These are phyloP conservation scores for Gibbula magus DNA, from an alignment of 2,888 invertebrate species.

Conservation along the genomic window DNA sequence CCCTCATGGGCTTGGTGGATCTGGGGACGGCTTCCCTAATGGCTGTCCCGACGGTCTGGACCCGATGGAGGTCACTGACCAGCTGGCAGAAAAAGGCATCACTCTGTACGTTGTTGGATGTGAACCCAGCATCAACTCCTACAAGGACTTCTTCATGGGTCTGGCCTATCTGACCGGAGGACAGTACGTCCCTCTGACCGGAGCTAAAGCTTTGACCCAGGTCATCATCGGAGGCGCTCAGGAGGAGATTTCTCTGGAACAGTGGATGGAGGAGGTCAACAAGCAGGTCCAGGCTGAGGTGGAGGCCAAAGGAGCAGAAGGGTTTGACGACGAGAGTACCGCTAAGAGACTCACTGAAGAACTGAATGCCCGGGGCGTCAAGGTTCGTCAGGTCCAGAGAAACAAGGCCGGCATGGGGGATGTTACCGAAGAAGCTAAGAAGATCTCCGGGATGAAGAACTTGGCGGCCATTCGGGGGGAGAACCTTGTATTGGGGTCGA, in stretches of 20 bases:
- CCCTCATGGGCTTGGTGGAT: constrained; percentile 62
- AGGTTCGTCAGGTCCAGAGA: constrained; percentile 43
- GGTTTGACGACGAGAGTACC: constrained; percentile 44
- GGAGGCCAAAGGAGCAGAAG: constrained; percentile 40
- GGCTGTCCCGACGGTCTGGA: constrained; percentile 69
- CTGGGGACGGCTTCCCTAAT: constrained; percentile 61
- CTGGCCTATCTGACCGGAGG: constrained; percentile 69
- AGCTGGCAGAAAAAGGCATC: constrained; percentile 66
- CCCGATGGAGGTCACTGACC: constrained; percentile 58
- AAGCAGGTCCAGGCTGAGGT: constrained; percentile 52
- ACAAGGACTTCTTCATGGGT: constrained; percentile 67
- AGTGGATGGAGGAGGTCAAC: constrained; percentile 62
- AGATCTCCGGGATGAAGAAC: constrained; percentile 35
- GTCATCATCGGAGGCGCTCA: constrained; percentile 69
- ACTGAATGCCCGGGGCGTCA: constrained; percentile 40
- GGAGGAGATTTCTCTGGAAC: constrained; percentile 68
- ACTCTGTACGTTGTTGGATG: constrained; percentile 69
- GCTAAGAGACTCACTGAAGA: constrained; percentile 40
- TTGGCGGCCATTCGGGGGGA: no score
- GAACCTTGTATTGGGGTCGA: no score
- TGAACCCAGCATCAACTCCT: constrained; percentile 62
- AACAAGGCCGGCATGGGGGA: constrained; percentile 39
- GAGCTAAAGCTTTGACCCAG: constrained; percentile 58
- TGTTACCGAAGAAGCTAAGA: constrained; percentile 37
- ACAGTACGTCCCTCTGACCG: constrained; percentile 66